These are phyloP conservation scores for Micromesistius poutassou DNA, from an alignment of 2,797 vertebrate species.

Conservation along the genomic window DNA sequence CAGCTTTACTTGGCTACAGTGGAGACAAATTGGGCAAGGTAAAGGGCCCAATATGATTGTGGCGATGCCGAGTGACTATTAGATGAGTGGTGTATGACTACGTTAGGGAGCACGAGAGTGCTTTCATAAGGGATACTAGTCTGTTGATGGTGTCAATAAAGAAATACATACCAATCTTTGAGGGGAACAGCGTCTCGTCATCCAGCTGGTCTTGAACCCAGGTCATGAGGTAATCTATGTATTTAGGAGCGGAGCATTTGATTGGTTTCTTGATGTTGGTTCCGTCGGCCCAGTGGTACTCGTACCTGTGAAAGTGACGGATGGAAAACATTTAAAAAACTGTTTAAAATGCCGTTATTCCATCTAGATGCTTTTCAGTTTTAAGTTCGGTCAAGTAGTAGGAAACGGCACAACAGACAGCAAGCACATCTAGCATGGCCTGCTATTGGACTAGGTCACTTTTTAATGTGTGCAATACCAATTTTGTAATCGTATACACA, in stretches of 20 bases:
- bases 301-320: conserved; percentile 77
- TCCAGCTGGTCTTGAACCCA: conserved; percentile 99
- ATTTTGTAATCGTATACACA: not conserved
- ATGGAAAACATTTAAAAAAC: not conserved
- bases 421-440: not conserved
- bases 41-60: not conserved
- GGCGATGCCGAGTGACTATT: not conserved
- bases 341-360: not conserved
- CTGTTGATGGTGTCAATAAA: not conserved
- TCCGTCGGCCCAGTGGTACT: conserved; percentile 99
- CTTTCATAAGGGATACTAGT: not conserved
- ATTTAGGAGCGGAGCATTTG: conserved; percentile 97
- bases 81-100: not conserved
- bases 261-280: conserved; percentile 99
- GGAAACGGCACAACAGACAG: not conserved
- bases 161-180: conserved; percentile 88
- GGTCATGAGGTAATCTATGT: conserved; percentile 99
- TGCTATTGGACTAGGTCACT: not conserved
- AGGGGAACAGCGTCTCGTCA: conserved; percentile 95
- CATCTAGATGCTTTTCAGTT: not conserved
- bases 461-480: not conserved
- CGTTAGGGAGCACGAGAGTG: not conserved
- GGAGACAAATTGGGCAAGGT: not conserved
- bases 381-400: not conserved
- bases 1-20: too few species aligned